phyloP scores from a whole-genome alignment of 1,140 invertebrate genomes.

The Maconellicoccus hirsutus region DNA sequence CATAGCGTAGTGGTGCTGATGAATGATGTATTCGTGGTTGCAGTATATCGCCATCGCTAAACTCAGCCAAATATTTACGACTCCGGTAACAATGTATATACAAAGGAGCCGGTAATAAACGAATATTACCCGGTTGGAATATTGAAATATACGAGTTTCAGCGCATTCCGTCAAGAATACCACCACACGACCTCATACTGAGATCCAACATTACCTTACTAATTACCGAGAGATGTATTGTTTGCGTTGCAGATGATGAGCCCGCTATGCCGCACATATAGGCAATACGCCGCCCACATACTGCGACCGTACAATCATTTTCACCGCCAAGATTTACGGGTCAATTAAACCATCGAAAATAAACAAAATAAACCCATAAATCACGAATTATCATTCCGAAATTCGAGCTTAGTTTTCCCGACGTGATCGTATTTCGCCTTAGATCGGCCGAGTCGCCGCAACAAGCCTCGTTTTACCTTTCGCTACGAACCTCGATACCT shows the following conservation, averaged over 20 bases:
- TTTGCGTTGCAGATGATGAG: not conserved
- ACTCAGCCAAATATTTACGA: too few relatives aligned
- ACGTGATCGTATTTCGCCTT: not conserved
- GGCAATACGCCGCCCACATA: slow-evolving; percentile 16
- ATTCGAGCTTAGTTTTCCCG: not conserved
- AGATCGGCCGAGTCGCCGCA: not conserved
- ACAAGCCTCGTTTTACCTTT: too few relatives aligned
- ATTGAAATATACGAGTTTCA: slow-evolving; percentile 8
- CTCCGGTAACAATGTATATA: slow-evolving; percentile 5
- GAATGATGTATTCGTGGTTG: too few relatives aligned
- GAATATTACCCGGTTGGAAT: not conserved
- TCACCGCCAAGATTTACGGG: slow-evolving; percentile 9
- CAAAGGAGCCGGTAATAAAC: slow-evolving; percentile 9
- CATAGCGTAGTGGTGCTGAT: too few relatives aligned
- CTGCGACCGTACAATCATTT: not conserved
- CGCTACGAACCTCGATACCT: too few relatives aligned
- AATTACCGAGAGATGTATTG: slow-evolving; percentile 8
- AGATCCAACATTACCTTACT: not conserved
- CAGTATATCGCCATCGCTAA: not conserved
- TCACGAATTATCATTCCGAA: not conserved
- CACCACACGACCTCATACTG: not conserved
- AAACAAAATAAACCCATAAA: slow-evolving; percentile 3
- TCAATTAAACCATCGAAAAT: slow-evolving; percentile 16
- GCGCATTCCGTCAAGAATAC: not conserved
- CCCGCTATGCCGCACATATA: not conserved